Base-by-base conservation (phyloP, 2,797 vertebrate species). In the Ctenosaura bakeri region DNA sequence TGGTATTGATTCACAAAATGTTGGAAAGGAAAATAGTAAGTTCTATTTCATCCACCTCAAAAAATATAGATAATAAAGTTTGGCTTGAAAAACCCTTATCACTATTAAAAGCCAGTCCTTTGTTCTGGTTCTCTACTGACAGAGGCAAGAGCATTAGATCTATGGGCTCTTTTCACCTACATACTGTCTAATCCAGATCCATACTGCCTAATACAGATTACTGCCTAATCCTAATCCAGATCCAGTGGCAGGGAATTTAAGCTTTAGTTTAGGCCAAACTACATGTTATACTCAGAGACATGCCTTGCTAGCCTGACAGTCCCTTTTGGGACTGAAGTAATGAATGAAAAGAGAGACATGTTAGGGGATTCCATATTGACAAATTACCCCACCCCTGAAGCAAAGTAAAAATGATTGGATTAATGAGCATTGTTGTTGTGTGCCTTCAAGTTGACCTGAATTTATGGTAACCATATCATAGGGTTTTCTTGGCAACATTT, bases 1-100 rank as follows among this genome's bases (percentile, higher is more conserved):
- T 9, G 73, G 81, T 4, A 18, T 87, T 81, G 81, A 22, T 20
- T 86, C 83, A 88, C 90, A 35, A 93, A 87, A 32, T 88, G 1
- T 22, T 78, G 38, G 73, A 56, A 22, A 8, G 87, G 69, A 71
- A 88, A 87, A 20, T 35, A 80, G 6, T 50, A 86, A 78, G 71
- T 69, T 29, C 0, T 76, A 2, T 54, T 92, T 88, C 6, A 12
- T 91, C 24, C 92, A 35, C 2, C 83, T 82, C 7, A 54, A 26
- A 46, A 85, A 92, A 89, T 12, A 69, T 9, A 13, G 20, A 77
- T 1, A 29, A 88, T 88, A 91, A 26, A 50, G 50, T 35, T n/a
- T 74, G 56, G 29, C 38, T 50, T 83, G 52, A 69, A 64, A 64
- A 64, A 32, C 0, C 8, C 16, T 8, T 50, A 74, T 26, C 73